Conservation (phyloP, 2,113 vertebrate species). For the Nanorana parkeri region DNA sequence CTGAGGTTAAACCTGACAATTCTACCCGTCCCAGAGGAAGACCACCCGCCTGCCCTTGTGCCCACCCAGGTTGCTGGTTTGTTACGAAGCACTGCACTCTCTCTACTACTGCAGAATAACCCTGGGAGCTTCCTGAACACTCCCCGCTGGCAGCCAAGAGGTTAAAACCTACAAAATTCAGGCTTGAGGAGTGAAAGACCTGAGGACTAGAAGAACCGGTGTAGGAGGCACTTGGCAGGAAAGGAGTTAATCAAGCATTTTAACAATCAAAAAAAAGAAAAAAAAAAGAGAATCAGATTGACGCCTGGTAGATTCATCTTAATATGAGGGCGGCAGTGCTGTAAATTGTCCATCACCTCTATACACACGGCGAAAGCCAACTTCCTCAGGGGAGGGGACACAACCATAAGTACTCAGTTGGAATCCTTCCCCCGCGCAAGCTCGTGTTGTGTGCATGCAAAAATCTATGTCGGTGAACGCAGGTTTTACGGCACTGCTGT, state of each 20-base stretch:
- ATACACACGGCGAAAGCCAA: no score
- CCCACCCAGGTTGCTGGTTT: neutral
- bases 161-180: neutral
- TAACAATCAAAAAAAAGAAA: neutral
- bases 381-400: no score
- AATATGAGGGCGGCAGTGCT: no score
- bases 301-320: no score
- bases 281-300: neutral
- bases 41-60: constrained; percentile 22
- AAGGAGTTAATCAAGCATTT: constrained; percentile 16
- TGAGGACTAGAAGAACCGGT: constrained; percentile 26
- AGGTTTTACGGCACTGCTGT: no score
- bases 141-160: constrained; percentile 7
- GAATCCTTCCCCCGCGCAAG: no score
- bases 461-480: no score
- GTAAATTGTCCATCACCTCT: no score
- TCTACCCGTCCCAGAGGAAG: constrained; percentile 52
- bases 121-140: neutral
- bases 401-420: no score
- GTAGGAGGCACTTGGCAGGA: constrained; percentile 24
- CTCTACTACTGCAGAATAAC: neutral
- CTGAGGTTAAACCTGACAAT: constrained; percentile 41
- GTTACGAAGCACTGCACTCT: neutral
- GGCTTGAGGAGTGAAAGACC: constrained; percentile 28
- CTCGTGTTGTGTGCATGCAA: no score